Evolutionary conservation across 92 coral and sea anemone genomes (phyloP).

Genomic region (Phenganax marumi): DNA sequence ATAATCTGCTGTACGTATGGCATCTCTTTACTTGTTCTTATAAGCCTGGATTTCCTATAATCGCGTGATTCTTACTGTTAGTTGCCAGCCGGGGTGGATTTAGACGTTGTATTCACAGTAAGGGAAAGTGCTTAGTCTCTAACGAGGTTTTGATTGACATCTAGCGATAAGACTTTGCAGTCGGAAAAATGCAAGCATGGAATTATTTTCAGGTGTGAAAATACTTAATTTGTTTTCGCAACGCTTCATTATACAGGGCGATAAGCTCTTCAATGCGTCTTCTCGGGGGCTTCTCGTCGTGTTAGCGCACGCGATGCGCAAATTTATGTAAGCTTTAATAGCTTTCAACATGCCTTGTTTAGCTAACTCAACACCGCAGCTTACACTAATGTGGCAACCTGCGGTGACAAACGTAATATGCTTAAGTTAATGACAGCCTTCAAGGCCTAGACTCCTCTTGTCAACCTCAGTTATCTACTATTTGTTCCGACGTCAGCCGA

Average conservation of each 20-base stretch:
- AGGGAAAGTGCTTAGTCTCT: constrained; percentile 27
- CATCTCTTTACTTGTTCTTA: neutral
- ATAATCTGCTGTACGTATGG: neutral
- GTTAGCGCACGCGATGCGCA: neutral
- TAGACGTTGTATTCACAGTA: neutral
- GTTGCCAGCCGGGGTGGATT: neutral
- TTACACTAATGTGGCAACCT: constrained; percentile 31
- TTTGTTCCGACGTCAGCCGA: constrained; percentile 44
- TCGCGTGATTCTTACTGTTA: neutral
- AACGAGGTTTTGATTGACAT: constrained; percentile 40
- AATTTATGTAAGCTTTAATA: neutral
- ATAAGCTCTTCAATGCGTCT: constrained; percentile 9
- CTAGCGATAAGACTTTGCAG: constrained; percentile 11
- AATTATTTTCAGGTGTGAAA: constrained; percentile 37
- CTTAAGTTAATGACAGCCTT: constrained; percentile 38
- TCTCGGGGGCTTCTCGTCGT: neutral
- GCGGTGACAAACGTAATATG: constrained; percentile 27
- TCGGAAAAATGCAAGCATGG: constrained; percentile 25
- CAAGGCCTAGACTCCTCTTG: constrained; percentile 25
- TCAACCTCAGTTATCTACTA: constrained; percentile 30
- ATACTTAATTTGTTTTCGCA: constrained; percentile 31
- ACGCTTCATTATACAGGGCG: neutral
- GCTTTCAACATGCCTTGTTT: constrained; percentile 29
- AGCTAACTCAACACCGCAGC: constrained; percentile 9
- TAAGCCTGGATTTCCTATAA: neutral